Evolutionary conservation across 2,113 vertebrate genomes (phyloP), one percentile per base, ranked within the genome.

Genomic region (Uropsilus gracilis): DNA sequence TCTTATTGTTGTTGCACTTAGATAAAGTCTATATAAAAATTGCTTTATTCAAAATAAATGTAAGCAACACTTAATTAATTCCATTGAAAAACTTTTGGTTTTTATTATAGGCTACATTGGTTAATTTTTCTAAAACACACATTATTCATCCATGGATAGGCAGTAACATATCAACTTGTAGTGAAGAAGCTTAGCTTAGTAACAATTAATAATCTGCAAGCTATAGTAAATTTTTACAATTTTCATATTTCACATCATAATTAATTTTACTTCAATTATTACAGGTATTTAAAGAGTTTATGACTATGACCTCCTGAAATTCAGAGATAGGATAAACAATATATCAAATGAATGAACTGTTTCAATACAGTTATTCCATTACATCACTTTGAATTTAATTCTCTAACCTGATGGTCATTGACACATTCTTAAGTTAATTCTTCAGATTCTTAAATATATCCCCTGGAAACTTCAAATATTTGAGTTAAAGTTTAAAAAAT

Each of bases 21-120:
- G 95, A 94, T 95, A 95, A 73, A 89, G 92, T 81, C 94, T 95
- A 96, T 92, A 98, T 98, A 98, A 96, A 97, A 98, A 98, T 96
- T 96, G 89, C 96, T 98, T 98, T 97, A 97, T 98, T 80, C 97
- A 98, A 98, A 98, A 96, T 97, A 97, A 98, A 97, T 96, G 93
- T 96, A 97, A 96, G 84, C 73, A 96, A 96, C 85, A 95, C 91
- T 95, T 93, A 95, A 95, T 96, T 97, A 97, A 93, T 90, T 91
- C 84, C 83, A 77, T 71, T 92, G 81, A 90, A 93, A 96, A 94
- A 28, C 34, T 87, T 93, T 94, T 86, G 55, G 17, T 78, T 95
- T 30, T 83, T 94, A 90, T 82, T 73, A 69, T 59, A 93, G 90
- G 57, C 94, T 80, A 69, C 22, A 44, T 20, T 81, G 30, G 86